These are phyloP conservation scores for Leptopilina clavipes DNA, from an alignment of 1,140 invertebrate genomes.

Conservation along the genomic window DNA sequence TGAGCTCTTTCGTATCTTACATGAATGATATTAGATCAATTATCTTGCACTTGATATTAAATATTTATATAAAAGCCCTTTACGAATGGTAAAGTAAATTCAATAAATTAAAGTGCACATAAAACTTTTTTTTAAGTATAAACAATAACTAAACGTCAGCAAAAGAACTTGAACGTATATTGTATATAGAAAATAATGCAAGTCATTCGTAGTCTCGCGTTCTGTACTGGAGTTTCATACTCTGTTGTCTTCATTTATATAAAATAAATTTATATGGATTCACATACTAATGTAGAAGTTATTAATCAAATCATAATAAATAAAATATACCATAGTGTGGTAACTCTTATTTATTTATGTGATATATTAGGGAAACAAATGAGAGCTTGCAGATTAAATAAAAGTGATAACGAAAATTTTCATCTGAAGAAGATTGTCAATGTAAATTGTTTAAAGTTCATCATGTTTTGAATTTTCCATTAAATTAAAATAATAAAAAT, in stretches of 20 bases:
- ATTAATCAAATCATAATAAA: not conserved
- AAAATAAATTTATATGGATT: constrained; percentile 1
- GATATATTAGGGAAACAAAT: not conserved
- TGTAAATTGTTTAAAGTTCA: too few species aligned
- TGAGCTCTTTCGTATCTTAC: not conserved
- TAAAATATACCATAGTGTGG: not conserved
- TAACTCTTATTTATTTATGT: constrained; percentile 3
- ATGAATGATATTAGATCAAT: not conserved
- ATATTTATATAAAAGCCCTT: not conserved
- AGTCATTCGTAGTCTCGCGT: constrained; percentile 14
- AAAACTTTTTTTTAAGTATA: too few species aligned
- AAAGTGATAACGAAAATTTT: not conserved
- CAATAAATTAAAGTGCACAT: not conserved
- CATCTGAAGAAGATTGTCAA: too few species aligned
- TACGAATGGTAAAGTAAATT: not conserved
- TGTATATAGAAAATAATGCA: constrained; percentile 7
- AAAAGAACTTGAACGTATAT: not conserved
- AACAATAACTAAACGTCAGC: not conserved
- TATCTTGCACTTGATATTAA: not conserved
- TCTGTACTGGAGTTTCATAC: not conserved
- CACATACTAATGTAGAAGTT: not conserved
- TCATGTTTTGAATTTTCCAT: too few species aligned
- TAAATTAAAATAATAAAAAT: too few species aligned
- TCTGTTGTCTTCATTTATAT: not conserved
- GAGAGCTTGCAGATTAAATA: constrained; percentile 2